Evolutionary conservation across 2,888 invertebrate genomes (phyloP).

Genomic region (Camponotus fellah): DNA sequence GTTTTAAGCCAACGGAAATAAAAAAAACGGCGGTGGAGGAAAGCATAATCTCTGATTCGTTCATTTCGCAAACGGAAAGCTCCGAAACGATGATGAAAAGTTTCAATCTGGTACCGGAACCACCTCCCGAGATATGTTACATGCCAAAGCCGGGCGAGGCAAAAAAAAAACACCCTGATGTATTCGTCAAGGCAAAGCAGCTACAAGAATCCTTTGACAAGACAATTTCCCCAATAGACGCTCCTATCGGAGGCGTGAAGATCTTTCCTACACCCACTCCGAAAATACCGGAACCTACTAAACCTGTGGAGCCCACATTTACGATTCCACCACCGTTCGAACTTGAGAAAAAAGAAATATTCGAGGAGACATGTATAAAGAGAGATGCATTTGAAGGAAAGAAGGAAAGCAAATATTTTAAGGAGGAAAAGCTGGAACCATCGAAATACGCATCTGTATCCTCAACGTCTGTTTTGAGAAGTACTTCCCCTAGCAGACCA

Average conservation of each 20-base stretch:
- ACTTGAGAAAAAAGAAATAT: constrained; percentile 74
- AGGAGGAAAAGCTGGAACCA: constrained; percentile 63
- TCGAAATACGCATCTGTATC: constrained; percentile 33
- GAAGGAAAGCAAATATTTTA: constrained; percentile 61
- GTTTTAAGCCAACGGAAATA: constrained; percentile 79
- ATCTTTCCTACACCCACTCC: constrained; percentile 85
- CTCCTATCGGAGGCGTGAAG: constrained; percentile 88
- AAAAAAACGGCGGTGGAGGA: constrained; percentile 80
- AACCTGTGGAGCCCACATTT: constrained; percentile 67
- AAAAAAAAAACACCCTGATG: constrained; percentile 86
- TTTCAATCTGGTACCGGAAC: constrained; percentile 89
- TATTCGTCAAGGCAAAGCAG: constrained; percentile 88
- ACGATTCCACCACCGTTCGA: constrained; percentile 83
- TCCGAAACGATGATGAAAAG: constrained; percentile 85
- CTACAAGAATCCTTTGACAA: constrained; percentile 88
- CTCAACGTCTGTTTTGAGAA: constrained; percentile 57
- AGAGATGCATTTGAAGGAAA: constrained; percentile 73
- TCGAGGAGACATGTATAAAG: constrained; percentile 76
- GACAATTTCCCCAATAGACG: constrained; percentile 86
- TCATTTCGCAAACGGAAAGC: constrained; percentile 82
- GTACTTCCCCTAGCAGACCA: constrained; percentile 71
- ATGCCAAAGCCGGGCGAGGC: constrained; percentile 86
- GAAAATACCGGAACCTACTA: constrained; percentile 68
- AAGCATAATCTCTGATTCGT: constrained; percentile 78
- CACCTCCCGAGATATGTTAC: constrained; percentile 91